Conservation (phyloP, 2,113 vertebrate species). For the Phalacrocorax carbo region DNA sequence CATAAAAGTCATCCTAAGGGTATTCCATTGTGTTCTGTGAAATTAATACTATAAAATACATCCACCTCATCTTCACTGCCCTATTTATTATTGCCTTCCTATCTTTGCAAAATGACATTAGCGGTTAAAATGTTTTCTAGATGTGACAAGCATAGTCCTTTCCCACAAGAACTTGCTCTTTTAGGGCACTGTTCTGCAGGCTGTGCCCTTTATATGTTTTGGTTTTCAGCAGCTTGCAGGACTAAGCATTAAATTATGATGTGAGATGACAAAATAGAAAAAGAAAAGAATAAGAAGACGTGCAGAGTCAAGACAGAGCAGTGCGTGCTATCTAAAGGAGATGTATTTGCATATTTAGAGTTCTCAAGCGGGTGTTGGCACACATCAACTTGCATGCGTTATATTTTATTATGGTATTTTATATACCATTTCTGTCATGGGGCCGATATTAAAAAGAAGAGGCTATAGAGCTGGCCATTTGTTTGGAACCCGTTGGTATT, state of each 20-base stretch:
- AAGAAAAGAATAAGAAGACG: not conserved
- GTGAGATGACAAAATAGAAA: not conserved
- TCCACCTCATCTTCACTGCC: not conserved
- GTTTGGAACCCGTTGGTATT: not conserved
- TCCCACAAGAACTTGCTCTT: not conserved
- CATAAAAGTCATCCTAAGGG: not conserved
- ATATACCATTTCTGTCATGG: not conserved
- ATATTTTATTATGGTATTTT: too few relatives aligned
- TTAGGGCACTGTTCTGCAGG: not conserved
- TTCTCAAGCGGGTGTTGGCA: not conserved
- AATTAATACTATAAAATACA: not conserved
- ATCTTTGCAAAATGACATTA: not conserved
- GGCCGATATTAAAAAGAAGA: not conserved
- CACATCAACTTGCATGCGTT: fast-evolving
- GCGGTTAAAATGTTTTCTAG: not conserved
- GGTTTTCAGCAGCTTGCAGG: not conserved
- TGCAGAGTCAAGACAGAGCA: not conserved
- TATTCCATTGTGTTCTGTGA: not conserved
- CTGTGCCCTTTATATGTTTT: not conserved
- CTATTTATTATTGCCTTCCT: not conserved
- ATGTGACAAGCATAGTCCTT: not conserved
- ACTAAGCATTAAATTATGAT: not conserved
- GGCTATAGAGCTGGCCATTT: fast-evolving
- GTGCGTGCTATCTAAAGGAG: not conserved
- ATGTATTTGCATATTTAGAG: not conserved